Evolutionary conservation across 64 coral and sea anemone genomes (phyloP).

Genomic region (Montipora foliosa): DNA sequence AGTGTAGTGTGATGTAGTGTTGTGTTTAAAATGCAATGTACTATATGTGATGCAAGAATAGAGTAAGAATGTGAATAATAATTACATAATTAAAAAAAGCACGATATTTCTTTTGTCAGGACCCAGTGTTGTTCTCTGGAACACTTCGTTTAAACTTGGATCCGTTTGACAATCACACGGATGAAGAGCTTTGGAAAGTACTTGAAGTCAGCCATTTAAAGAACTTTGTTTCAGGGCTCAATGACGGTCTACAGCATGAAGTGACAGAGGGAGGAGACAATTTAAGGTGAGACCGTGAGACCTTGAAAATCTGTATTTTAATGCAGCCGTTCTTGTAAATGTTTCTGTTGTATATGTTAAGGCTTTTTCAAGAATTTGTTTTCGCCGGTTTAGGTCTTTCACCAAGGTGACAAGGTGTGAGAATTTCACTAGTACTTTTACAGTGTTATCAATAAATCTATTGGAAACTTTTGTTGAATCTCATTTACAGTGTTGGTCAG

Average conservation of each 20-base stretch:
- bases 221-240: slow-evolving; percentile 27
- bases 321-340: too few species aligned
- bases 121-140: slow-evolving; percentile 62
- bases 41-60: too few species aligned
- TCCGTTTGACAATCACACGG: slow-evolving; percentile 40
- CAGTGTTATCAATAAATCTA: too few species aligned
- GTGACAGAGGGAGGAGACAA: slow-evolving; percentile 49
- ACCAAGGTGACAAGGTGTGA: too few species aligned
- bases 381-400: too few species aligned
- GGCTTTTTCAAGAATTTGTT: too few species aligned
- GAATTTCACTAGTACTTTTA: too few species aligned
- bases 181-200: slow-evolving; percentile 39
- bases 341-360: too few species aligned
- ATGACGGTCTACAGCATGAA: slow-evolving; percentile 17
- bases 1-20: too few species aligned
- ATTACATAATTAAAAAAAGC: neutral
- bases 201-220: slow-evolving; percentile 61
- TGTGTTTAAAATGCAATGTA: too few species aligned
- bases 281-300: slow-evolving; percentile 6
- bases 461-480: neutral
- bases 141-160: slow-evolving; percentile 41
- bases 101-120: neutral
- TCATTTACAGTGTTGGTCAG: slow-evolving; percentile 61
- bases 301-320: too few species aligned
- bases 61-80: too few species aligned